These are phyloP conservation scores for Tipula vernalis DNA, from an alignment of 2,888 invertebrate genomes.

Conservation along the genomic window DNA sequence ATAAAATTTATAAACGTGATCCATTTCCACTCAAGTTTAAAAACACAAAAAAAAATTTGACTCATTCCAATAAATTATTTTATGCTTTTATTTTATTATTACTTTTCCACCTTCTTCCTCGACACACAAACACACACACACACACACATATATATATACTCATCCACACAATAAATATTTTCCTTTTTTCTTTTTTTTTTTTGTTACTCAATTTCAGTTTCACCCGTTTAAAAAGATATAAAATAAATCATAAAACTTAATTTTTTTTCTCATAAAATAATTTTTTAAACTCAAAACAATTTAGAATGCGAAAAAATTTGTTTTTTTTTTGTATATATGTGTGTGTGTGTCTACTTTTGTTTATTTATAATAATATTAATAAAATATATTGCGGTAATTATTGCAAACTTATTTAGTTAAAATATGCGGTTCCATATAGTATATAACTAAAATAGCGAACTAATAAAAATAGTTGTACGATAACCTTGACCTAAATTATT, in stretches of 20 bases:
- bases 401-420: background rate
- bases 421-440: background rate
- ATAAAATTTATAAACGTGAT: background rate
- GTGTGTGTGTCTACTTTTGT: background rate
- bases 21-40: background rate
- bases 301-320: background rate
- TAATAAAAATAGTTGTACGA: background rate
- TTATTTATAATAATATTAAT: background rate
- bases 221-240: constrained; percentile 10
- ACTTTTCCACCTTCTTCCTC: background rate
- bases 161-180: background rate
- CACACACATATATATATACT: background rate
- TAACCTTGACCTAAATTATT: background rate
- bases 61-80: background rate
- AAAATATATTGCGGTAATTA: background rate
- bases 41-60: background rate
- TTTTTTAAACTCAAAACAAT: constrained; percentile 7
- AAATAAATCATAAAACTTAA: constrained; percentile 10
- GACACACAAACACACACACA: background rate
- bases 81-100: background rate
- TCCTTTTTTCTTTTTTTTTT: background rate
- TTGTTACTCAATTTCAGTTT: constrained; percentile 9
- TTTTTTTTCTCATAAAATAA: constrained; percentile 10
- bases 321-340: background rate
- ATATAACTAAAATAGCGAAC: background rate